These are phyloP conservation scores for Athalia circularis DNA, from an alignment of 2,888 invertebrate species.

Conservation along the genomic window DNA sequence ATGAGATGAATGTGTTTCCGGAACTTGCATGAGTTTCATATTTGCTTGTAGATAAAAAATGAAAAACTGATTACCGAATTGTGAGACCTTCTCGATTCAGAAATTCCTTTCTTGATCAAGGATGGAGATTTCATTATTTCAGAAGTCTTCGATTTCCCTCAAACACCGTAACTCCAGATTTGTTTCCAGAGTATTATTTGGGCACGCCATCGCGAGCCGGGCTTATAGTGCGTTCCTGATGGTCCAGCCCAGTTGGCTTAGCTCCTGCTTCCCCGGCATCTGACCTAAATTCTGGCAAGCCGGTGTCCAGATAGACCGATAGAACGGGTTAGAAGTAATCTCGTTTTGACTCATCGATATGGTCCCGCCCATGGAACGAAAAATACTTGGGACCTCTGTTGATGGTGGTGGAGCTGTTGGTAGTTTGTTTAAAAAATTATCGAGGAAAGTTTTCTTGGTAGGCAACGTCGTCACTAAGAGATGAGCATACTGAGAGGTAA, in stretches of 20 bases:
- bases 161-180: background rate
- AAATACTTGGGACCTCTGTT: too few species aligned
- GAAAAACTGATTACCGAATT: background rate
- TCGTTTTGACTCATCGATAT: constrained; percentile 36
- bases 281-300: constrained; percentile 45
- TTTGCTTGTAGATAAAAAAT: background rate
- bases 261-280: background rate
- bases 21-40: constrained; percentile 33
- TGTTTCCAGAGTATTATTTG: background rate
- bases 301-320: constrained; percentile 12
- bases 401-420: background rate
- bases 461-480: constrained; percentile 51
- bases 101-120: background rate
- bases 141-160: too few species aligned
- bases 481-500: constrained; percentile 50
- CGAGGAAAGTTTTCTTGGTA: constrained; percentile 68
- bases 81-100: background rate
- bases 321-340: constrained; percentile 26
- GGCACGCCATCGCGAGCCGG: too few species aligned
- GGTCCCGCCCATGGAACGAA: constrained; percentile 37
- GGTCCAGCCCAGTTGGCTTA: too few species aligned
- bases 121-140: background rate
- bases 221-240: too few species aligned
- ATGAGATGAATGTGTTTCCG: constrained; percentile 16
- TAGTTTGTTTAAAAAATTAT: constrained; percentile 73